Conservation (phyloP, 2,797 vertebrate species). For the Pelobates cultripes region DNA sequence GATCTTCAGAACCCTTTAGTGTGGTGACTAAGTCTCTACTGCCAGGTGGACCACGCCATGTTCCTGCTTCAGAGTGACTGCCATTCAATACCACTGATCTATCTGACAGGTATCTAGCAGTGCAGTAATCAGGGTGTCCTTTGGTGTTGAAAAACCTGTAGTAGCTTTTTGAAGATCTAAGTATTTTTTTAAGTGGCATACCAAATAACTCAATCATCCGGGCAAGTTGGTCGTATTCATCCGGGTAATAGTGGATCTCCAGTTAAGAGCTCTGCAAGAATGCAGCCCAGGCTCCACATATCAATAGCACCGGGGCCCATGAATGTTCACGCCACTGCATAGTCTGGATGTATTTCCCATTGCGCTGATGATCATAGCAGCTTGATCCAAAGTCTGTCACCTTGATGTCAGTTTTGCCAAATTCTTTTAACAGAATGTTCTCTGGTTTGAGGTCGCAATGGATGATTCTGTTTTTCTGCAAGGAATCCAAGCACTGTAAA, state of each 20-base stretch:
- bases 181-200: slow-evolving; percentile 92
- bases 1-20: slow-evolving; percentile 94
- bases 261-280: slow-evolving; percentile 93
- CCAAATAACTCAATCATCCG: slow-evolving; percentile 96
- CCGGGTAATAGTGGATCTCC: slow-evolving; percentile 95
- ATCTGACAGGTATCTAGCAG: slow-evolving; percentile 88
- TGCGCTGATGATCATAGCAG: slow-evolving; percentile 96
- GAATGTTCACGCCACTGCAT: slow-evolving; percentile 97
- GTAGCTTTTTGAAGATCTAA: slow-evolving; percentile 92
- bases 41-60: slow-evolving; percentile 87
- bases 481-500: slow-evolving; percentile 93
- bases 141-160: slow-evolving; percentile 99
- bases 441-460: slow-evolving; percentile 99
- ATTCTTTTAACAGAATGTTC: slow-evolving; percentile 97
- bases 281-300: slow-evolving; percentile 99
- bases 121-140: slow-evolving; percentile 96
- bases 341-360: slow-evolving; percentile 98
- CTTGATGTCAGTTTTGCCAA: slow-evolving; percentile 97
- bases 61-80: slow-evolving; percentile 93
- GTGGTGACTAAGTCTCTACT: slow-evolving; percentile 91
- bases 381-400: slow-evolving; percentile 99
- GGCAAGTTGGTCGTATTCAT: slow-evolving; percentile 97
- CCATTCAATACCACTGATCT: slow-evolving; percentile 87
- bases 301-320: slow-evolving; percentile 97
- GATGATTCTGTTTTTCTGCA: slow-evolving; percentile 98